Base-by-base conservation (phyloP, 2,888 invertebrate species). In the Eristalis pertinax region DNA sequence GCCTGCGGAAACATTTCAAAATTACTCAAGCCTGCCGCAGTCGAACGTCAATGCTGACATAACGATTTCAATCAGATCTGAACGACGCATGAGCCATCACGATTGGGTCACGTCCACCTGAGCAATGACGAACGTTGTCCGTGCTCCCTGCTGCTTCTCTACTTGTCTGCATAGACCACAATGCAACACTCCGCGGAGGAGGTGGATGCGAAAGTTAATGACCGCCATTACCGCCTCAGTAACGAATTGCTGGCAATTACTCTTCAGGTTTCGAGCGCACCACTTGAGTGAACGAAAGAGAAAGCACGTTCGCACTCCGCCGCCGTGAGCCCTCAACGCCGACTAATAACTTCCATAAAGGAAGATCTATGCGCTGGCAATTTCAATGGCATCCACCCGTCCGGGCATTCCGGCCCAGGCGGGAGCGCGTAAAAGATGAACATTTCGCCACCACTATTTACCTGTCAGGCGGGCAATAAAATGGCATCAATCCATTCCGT, bases 381-480 rank as follows among this genome's bases (percentile, higher is more conserved):
- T 87, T 87, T 84, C 87, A 87, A 84, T 84, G 84, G 84, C 74
- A 86, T 75, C 74, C 73, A 32, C 15, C n/a, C 67, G 19, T n/a
- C 26, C 24, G 32, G 24, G 58, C 64, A 26, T n/a, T n/a, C 24
- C 32, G 56, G 74, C 67, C 50, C 24, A 58, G 58, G 83, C 79
- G 76, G 76, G 87, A 87, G 87, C 87, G 87, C 79, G 84, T 87
- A 87, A 84, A 87, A 87, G 84, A 87, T 87, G 87, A 87, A 87
- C 87, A 87, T 87, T 87, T 87, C 79, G 73, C 83, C 87, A 87
- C 84, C 76, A 80, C 87, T 87, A 87, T 87, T 84, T 87, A 87
- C 79, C 84, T 76, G 84, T 84, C 87, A 84, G 79, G 38, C 43
- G 69, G 84, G 69, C 87, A 87, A 87, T 87, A 84, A 87, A 87